A percentile compares a stretch with the other conserved stretches of the same genome.
Conservation (phyloP, 2,888 invertebrate genomes). For the Sclerodermus sp. region DNA sequence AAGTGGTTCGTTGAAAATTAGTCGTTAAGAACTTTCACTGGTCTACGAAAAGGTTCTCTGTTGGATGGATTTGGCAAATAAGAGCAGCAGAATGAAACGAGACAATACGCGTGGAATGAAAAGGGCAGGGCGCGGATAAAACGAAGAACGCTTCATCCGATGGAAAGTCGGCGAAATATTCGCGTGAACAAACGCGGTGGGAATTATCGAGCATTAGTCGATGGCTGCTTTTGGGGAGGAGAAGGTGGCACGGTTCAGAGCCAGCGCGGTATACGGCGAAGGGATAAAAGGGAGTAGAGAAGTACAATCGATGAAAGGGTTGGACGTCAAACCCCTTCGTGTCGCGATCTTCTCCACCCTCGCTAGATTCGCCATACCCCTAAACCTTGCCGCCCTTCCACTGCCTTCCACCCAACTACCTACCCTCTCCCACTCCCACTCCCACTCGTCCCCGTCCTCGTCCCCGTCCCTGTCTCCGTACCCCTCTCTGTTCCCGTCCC, state of each 20-base stretch:
- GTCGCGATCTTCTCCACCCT: constrained; percentile 55
- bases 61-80: background rate
- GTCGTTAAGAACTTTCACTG: background rate
- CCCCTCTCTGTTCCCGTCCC: constrained; percentile 11
- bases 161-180: constrained; percentile 38
- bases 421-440: constrained; percentile 33
- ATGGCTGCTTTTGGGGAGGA: constrained; percentile 43
- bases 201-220: constrained; percentile 52
- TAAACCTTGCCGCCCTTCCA: constrained; percentile 20
- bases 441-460: constrained; percentile 33
- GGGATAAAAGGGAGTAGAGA: constrained; percentile 43
- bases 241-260: constrained; percentile 21
- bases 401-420: constrained; percentile 19
- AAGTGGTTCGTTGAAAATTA: background rate
- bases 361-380: constrained; percentile 35
- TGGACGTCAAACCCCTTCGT: constrained; percentile 56
- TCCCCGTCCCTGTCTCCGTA: constrained; percentile 9
- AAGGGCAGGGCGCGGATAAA: background rate
- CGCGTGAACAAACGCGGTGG: constrained; percentile 33
- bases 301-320: constrained; percentile 57
- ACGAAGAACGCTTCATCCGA: constrained; percentile 3
- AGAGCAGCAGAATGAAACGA: constrained; percentile 9
- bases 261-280: constrained; percentile 30
- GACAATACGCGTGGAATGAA: constrained; percentile 1
- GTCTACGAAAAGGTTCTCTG: background rate